Evolutionary conservation across 2,797 vertebrate species (phyloP).

Genomic region (Falco cherrug): DNA sequence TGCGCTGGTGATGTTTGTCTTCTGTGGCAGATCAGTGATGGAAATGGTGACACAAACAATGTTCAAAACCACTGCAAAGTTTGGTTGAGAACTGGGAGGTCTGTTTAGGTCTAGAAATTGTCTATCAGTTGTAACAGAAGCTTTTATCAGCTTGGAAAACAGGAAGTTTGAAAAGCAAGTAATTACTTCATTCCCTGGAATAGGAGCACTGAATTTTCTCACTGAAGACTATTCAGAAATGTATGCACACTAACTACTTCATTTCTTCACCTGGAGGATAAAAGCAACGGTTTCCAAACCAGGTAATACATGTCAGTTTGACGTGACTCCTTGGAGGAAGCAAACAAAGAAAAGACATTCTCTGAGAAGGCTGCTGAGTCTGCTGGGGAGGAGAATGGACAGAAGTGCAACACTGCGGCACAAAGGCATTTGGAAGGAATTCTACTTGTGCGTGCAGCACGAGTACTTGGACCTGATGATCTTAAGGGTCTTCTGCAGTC

Average conservation of each 20-base stretch:
- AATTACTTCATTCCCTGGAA: background rate
- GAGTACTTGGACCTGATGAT: too few relatives aligned
- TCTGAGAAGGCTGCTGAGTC: background rate
- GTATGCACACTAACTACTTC: background rate
- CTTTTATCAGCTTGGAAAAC: background rate
- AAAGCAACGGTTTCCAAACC: background rate
- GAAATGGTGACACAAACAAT: background rate
- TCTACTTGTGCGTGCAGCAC: background rate
- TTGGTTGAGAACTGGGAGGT: background rate
- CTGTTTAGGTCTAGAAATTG: background rate
- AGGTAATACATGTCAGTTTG: background rate
- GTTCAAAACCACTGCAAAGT: background rate
- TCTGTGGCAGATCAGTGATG: background rate
- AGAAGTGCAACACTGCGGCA: background rate
- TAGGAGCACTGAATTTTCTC: background rate
- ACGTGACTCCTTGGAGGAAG: background rate
- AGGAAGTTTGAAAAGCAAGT: background rate
- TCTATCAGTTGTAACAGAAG: background rate
- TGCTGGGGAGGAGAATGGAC: background rate
- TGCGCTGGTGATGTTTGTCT: fast-evolving
- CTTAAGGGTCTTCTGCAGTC: too few relatives aligned
- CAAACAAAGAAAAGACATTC: background rate
- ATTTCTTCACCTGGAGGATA: background rate
- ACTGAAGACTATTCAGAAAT: background rate
- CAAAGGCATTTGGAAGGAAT: background rate